Evolutionary conservation across 1,140 invertebrate species (phyloP), one percentile per base, ranked within the genome.

Genomic region (Neodiprion lecontei): DNA sequence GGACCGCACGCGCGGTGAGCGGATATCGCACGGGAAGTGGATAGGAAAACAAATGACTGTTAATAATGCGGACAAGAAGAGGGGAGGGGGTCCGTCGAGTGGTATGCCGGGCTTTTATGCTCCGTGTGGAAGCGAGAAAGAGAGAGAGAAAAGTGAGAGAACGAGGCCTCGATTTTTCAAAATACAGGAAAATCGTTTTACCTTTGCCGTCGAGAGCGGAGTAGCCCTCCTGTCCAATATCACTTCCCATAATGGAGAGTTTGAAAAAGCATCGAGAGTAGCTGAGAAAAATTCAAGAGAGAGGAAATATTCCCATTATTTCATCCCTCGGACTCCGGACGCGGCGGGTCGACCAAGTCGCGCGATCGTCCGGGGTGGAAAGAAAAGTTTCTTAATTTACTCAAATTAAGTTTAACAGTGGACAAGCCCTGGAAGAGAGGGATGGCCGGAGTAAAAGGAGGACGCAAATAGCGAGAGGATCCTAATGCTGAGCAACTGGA

Each of bases 331-430:
- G 11, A 61, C 11, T 17, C 9, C 53, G 2, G 28, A 40, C 53
- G 11, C 53, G 53, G 11, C 53, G 53, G n/a, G 53, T 61, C n/a
- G 53, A 14, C 2, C 28, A 40, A 40, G 53, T 61, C 53, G 9
- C 53, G 53, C n/a, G n/a, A 61, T 9, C 53, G 53, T 61, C 53
- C 28, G 11, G 53, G 11, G 53, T 14, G 53, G n/a, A 61, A 61
- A 7, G 53, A 61, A 61, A 61, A 61, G 53, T 61, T 61, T 61
- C 53, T 61, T 61, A 61, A 61, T 61, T 61, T 61, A 61, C 53
- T 61, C 53, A 61, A 61, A 61, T 61, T 61, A 61, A 61, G 53
- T 61, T 61, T 61, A 61, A 61, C 53, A 61, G 53, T 61, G 53
- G 53, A 40, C 28, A 40, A 40, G 53, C n/a, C 53, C n/a, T 61